Conservation (phyloP, 2,797 vertebrate genomes). For the Semotilus atromaculatus region DNA sequence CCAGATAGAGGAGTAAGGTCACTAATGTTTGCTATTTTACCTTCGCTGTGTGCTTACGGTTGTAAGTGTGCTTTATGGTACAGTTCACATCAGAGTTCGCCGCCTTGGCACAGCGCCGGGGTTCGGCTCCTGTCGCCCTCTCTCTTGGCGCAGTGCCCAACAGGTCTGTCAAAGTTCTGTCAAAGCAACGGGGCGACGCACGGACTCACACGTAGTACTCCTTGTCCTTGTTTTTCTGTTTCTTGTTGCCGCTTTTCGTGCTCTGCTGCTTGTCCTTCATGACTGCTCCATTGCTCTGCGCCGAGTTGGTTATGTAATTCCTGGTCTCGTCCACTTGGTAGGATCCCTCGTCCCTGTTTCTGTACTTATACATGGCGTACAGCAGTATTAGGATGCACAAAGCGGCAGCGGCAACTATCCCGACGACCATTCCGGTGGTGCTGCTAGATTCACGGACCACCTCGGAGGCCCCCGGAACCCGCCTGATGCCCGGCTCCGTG, state of each 20-base stretch:
- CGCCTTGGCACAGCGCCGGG: constrained; percentile 69
- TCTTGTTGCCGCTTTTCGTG: constrained; percentile 95
- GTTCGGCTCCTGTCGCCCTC: constrained; percentile 63
- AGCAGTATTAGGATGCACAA: constrained; percentile 99
- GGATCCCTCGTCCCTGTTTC: constrained; percentile 99
- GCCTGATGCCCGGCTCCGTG: constrained; percentile 98
- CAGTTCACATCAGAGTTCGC: constrained; percentile 80
- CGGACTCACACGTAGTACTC: constrained; percentile 95
- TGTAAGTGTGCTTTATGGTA: constrained; percentile 96
- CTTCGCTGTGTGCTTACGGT: constrained; percentile 80
- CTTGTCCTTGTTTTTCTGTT: constrained; percentile 99
- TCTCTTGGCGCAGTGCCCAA: constrained; percentile 63
- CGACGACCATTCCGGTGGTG: constrained; percentile 99
- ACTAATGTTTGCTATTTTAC: constrained; percentile 84
- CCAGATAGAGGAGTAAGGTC: constrained; percentile 81
- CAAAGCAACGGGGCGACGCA: constrained; percentile 5
- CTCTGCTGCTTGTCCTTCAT: constrained; percentile 97
- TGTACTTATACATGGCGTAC: constrained; percentile 99
- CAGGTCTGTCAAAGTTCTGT: constrained; percentile 40
- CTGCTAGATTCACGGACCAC: constrained; percentile 99
- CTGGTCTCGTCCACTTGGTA: constrained; percentile 99
- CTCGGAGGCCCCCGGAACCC: constrained; percentile 98
- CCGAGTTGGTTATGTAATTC: constrained; percentile 99
- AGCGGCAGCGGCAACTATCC: constrained; percentile 99
- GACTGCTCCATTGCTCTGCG: constrained; percentile 97